Conservation (phyloP, 64 coral and sea anemone genomes). For the Dendrophyllia cribrosa region DNA sequence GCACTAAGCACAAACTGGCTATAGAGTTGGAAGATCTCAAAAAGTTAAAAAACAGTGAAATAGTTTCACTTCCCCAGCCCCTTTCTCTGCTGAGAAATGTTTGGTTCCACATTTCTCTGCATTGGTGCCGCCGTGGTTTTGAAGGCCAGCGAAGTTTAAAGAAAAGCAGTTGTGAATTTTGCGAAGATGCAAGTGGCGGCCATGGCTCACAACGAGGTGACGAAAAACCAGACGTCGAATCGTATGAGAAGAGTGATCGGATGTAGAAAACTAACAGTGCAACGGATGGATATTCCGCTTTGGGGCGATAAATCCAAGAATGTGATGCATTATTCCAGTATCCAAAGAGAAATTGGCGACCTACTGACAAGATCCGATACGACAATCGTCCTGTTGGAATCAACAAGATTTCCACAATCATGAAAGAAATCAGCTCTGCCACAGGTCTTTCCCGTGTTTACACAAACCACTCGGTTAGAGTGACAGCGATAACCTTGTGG, state of each 20-base stretch:
- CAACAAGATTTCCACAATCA: conserved; percentile 37
- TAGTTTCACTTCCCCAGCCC: conserved; percentile 35
- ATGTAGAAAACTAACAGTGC: conserved; percentile 46
- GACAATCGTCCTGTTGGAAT: conserved; percentile 32
- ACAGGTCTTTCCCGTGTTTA: conserved; percentile 28
- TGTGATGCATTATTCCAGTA: conserved; percentile 51
- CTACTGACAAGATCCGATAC: conserved; percentile 29
- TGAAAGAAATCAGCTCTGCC: conserved; percentile 39
- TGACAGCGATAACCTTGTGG: conserved; percentile 56
- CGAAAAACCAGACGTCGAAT: conserved; percentile 27
- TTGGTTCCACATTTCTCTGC: conserved; percentile 68
- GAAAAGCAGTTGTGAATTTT: conserved; percentile 47
- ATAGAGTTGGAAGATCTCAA: conserved; percentile 42
- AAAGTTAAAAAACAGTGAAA: conserved; percentile 45
- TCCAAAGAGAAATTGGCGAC: conserved; percentile 36
- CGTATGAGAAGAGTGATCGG: conserved; percentile 29
- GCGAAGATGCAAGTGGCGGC: conserved; percentile 33
- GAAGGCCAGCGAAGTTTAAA: conserved; percentile 65
- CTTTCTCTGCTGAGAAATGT: conserved; percentile 49
- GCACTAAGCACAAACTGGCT: conserved; percentile 43
- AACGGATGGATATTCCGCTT: conserved; percentile 35
- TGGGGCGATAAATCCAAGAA: conserved; percentile 20
- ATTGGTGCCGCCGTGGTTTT: conserved; percentile 64
- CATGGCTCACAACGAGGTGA: conserved; percentile 36
- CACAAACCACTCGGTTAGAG: conserved; percentile 42